These are phyloP conservation scores for Corvus cornix DNA, from an alignment of 2,113 vertebrate species.

Conservation along the genomic window DNA sequence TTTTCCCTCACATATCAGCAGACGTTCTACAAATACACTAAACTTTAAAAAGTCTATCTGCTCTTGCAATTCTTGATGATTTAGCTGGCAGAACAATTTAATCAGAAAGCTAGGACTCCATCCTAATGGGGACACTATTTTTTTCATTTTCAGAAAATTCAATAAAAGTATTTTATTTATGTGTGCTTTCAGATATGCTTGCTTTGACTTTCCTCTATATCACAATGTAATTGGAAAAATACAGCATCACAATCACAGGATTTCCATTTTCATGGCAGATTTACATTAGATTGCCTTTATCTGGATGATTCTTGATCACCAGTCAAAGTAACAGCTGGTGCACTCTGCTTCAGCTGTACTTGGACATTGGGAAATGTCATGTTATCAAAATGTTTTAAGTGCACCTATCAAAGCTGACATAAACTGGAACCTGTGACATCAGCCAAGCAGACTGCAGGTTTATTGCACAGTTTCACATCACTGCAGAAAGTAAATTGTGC, in stretches of 20 bases:
- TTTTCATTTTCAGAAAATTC: background rate
- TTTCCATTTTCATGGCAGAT: slow-evolving; percentile 59
- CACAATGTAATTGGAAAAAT: slow-evolving; percentile 27
- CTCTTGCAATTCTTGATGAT: background rate
- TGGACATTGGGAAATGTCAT: slow-evolving; percentile 46
- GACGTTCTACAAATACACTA: background rate
- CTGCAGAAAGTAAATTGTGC: background rate
- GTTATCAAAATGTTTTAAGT: slow-evolving; percentile 55
- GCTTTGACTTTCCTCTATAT: background rate
- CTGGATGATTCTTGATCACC: slow-evolving; percentile 42
- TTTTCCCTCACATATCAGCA: background rate
- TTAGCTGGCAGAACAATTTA: background rate
- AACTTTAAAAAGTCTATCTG: background rate
- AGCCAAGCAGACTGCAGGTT: slow-evolving; percentile 4
- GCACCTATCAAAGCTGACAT: slow-evolving; percentile 35
- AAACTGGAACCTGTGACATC: background rate
- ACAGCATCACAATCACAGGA: background rate
- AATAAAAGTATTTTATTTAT: background rate
- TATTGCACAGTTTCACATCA: slow-evolving; percentile 16
- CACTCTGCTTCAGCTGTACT: slow-evolving; percentile 38
- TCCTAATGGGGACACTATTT: background rate
- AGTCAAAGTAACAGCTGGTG: slow-evolving; percentile 61
- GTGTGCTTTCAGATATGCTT: background rate
- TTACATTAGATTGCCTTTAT: slow-evolving; percentile 58
- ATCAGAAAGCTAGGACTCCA: background rate